Evolutionary conservation across 1,140 invertebrate species (phyloP), one percentile per base, ranked within the genome.

Genomic region (Aphelinus atriplicis): DNA sequence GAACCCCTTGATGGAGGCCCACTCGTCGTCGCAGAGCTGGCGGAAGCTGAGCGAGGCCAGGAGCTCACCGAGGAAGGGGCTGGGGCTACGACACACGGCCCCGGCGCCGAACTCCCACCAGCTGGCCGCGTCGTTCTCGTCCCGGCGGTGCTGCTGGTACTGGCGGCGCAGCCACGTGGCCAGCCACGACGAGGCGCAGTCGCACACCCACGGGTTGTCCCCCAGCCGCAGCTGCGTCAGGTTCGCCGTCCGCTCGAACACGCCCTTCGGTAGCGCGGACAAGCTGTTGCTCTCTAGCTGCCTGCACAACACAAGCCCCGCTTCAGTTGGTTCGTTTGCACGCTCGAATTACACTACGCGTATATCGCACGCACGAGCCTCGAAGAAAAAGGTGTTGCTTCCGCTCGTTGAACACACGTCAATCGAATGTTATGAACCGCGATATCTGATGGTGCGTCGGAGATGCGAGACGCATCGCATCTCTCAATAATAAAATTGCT

Each of bases 131-230:
- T 72, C 58, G 9, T 47, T 68, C 7, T 2, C 2, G 56, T 76
- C 58, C 2, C 65, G 53, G 5, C 68, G 65, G 0, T 58, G 50
- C 26, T 57, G 53, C 0, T 85, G 79, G 46, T 89, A 89, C 56
- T 81, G 81, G 10, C 78, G 82, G 43, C 80, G 79, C 42, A 91
- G 86, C 90, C 91, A 94, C 84, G 86, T 87, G 0, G 92, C 90
- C 68, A 96, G 89, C 82, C 95, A 95, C 0, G 94, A 86, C 5
- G 93, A 91, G 57, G 91, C 90, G 80, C 95, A 96, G 81, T 96
- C 94, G 79, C 95, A 96, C 80, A 95, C 93, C 95, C 95, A 96
- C 0, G 94, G 94, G 86, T 96, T 96, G 78, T 93, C 93, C 1
- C 92, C 92, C 42, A 96, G 84, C 82, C 94, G 94, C 0, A 96